Evolutionary conservation across 2,797 vertebrate species (phyloP).

Genomic region (Siniperca obscura): DNA sequence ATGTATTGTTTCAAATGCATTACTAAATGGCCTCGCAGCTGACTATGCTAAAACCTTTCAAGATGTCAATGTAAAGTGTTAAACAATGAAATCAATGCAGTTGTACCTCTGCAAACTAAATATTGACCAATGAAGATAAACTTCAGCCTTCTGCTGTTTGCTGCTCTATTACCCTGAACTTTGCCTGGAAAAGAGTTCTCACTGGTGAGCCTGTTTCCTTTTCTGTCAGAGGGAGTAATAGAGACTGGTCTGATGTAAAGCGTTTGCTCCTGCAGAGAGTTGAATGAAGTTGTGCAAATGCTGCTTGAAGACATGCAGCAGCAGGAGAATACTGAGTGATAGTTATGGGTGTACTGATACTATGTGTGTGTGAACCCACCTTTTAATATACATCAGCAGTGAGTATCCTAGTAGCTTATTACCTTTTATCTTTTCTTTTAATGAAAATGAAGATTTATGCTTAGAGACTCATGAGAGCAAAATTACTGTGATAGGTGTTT

Average conservation of each 20-base stretch:
- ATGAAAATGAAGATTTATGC: conserved; percentile 33
- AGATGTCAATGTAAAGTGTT: conserved; percentile 23
- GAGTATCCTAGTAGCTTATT: not conserved
- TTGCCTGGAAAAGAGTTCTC: conserved; percentile 20
- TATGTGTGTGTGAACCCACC: not conserved
- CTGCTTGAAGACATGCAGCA: conserved; percentile 7
- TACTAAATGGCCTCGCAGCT: conserved; percentile 4
- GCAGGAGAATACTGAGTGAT: conserved; percentile 27
- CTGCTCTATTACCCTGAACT: conserved; percentile 24
- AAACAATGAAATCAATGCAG: conserved; percentile 37
- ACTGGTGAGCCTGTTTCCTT: conserved; percentile 11
- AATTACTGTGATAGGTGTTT: conserved; percentile 9
- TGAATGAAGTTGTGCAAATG: conserved; percentile 23
- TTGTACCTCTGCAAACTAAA: conserved; percentile 1
- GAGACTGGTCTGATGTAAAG: conserved; percentile 41
- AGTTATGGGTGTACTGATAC: not conserved
- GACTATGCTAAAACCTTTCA: not conserved
- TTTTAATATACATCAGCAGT: conserved; percentile 6
- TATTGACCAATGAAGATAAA: conserved; percentile 18
- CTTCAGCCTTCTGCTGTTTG: conserved; percentile 4
- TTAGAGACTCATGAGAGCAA: not conserved
- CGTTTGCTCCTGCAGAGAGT: conserved; percentile 21
- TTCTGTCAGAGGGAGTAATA: conserved; percentile 23
- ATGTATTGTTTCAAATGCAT: conserved; percentile 20
- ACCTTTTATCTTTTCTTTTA: conserved; percentile 19